Evolutionary conservation across 2,113 vertebrate species (phyloP), one percentile per base, ranked within the genome.

Genomic region (Thamnaconus septentrionalis): DNA sequence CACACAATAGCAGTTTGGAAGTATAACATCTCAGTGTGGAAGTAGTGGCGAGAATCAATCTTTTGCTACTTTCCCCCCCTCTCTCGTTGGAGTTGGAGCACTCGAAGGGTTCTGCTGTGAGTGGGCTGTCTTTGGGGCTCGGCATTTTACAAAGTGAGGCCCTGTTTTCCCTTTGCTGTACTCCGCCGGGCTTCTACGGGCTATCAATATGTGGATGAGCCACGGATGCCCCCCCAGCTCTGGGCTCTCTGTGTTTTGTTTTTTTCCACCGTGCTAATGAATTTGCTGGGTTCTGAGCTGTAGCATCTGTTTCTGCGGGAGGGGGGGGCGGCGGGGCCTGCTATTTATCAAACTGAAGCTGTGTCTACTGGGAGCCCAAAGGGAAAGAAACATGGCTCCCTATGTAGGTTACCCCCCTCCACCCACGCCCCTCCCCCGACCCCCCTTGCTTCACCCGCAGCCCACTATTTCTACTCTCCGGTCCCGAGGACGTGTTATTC

Each of bases 241-340:
- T 47, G 42, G 42, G 56, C 57, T 64, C 31, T 58, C 58, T 57
- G 9, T 50, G 48, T 53, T 42, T 42, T 6, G 41, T 52, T 47
- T 59, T 56, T 65, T 77, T 73, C 59, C 54, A 63, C 53, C 31
- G 64, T 51, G 72, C 80, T 78, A 82, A 76, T 56, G 53, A 69
- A 75, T 85, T 81, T 82, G 78, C 75, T 76, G 71, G 71, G 66
- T 73, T 84, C 82, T 84, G 82, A 88, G 83, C 69, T 47, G 64
- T 65, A 77, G 86, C 87, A 87, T 90, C 83, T 89, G 89, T 86
- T 90, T 82, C 83, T 90, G 81, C 79, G 78, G 81, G 83, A 85
- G 72, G 79, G 47, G 79, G 47, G 47, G 5, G 47, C 18, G 18
- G 18, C 2, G 18, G 18, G 18, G 83, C 69, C 84, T 86, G 84